Evolutionary conservation across 1,140 invertebrate species (phyloP), one percentile per base, ranked within the genome.

Genomic region (Lucilia cuprina): DNA sequence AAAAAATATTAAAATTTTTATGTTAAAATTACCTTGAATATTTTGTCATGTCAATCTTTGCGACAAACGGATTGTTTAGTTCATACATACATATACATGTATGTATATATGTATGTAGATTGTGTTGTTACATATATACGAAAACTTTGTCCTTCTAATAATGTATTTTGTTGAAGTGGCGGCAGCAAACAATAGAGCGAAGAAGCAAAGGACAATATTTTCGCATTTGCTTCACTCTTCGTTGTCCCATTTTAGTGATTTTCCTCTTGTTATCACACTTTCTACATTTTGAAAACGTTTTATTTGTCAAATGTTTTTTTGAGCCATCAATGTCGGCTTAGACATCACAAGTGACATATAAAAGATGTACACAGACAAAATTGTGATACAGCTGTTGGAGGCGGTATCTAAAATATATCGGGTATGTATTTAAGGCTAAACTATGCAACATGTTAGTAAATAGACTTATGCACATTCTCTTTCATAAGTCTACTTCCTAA

Each of bases 391-490:
- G 1, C 25, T 30, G 25, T 30, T 21, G 10, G 5, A 70, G 65
- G n/a, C 55, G 14, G 41, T 41, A 41, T 10, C 2, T 41, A 41
- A 7, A 8, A 41, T 41, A 5, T 41, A 41, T 10, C 17, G 50
- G 13, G 17, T 13, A n/a, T 55, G 41, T 9, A 50, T 19, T 21
- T 25, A 21, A 80, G 10, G 77, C 34, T 9, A 80, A 80, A 80
- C 77, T 80, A 80, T 80, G 77, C 77, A 80, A 80, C 77, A 80
- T 30, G 77, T 80, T 80, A 80, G 77, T 49, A 80, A 80, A 80
- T 49, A 70, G 21, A 21, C 65, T 10, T 70, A 70, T 21, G n/a
- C 21, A 70, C 65, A 70, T n/a, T 60, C 55, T n/a, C 55, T 60
- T n/a, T n/a, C 55, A n/a, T 60, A 70, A n/a, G 5, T 25, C 21